phyloP scores from a whole-genome alignment of 2,797 vertebrate species.

The Gallinago nigripennis region DNA sequence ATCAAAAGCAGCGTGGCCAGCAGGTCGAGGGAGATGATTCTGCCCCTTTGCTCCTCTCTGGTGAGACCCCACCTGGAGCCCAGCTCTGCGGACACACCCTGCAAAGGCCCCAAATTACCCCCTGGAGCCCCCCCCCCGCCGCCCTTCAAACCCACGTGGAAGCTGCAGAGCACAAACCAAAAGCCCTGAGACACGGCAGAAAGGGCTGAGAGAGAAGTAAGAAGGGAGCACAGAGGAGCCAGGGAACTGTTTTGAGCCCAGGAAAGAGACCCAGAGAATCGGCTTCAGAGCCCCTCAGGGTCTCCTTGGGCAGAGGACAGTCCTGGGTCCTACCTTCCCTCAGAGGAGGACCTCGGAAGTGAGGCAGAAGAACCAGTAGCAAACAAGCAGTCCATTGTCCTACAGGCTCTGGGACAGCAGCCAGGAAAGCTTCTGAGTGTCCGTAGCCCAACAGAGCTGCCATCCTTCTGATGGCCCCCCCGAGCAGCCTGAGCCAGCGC shows the following conservation, averaged over 20 bases:
- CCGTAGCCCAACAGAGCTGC: background rate
- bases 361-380: background rate
- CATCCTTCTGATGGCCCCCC: background rate
- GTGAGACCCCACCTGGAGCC: background rate
- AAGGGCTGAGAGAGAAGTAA: constrained; percentile 8
- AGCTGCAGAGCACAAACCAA: constrained; percentile 88
- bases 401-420: background rate
- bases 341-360: background rate
- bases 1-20: fast-evolving
- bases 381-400: background rate
- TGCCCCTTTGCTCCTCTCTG: background rate
- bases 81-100: background rate
- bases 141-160: constrained; percentile 90
- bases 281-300: background rate
- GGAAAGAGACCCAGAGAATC: background rate
- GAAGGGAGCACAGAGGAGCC: background rate
- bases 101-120: too few relatives aligned
- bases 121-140: too few relatives aligned
- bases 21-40: fast-evolving
- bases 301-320: background rate
- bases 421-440: background rate
- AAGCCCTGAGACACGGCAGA: constrained; percentile 87
- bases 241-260: background rate
- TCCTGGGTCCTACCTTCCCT: background rate
- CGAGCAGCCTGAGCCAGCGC: background rate